Base-by-base conservation (phyloP, 2,888 invertebrate genomes). In the Melipona beecheii region DNA sequence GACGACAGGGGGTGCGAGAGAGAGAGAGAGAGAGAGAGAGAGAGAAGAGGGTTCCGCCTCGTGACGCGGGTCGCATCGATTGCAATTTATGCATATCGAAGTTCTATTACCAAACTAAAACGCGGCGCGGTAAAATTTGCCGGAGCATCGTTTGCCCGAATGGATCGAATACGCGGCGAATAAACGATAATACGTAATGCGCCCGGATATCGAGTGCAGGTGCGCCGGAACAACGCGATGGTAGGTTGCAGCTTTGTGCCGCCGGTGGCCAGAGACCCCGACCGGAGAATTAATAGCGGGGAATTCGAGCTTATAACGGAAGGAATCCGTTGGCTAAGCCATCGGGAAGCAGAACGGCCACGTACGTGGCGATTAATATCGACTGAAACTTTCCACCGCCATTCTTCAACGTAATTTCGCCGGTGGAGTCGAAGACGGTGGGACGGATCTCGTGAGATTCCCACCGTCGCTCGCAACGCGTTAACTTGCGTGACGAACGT, bases 281-380 rank as follows among this genome's bases (percentile, higher is more conserved):
- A 21, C 43, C 43, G 43, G 83, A 81, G 80, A 86, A 90, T 86
- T 90, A 90, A 90, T 89, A 89, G 87, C 84, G 72, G 88, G 82
- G 89, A 87, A 90, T 91, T 90, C 87, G 89, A 90, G 88, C 83
- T 88, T 89, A 87, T 88, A 90, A 86, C 89, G 87, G 83, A 89
- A 89, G 89, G 89, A 87, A 87, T 89, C 86, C 79, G 74, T 27
- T 71, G 79, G 43, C 70, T 87, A 86, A 86, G 82, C 80, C 78
- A 86, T 83, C 74, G 73, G 65, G 82, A 72, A 84, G 86, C 87
- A 78, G 86, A 87, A 82, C 69, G 84, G 82, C 69, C 86, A 82
- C 75, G 86, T 86, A 84, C 86, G 82, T 73, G 70, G 86, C 85
- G 85, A 86, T 88, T 88, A 87, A 86, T 88, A 86, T 87, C 83